Evolutionary conservation across 1,140 invertebrate genomes (phyloP), one percentile per base, ranked within the genome.

Genomic region (Calephelis virginiensis): DNA sequence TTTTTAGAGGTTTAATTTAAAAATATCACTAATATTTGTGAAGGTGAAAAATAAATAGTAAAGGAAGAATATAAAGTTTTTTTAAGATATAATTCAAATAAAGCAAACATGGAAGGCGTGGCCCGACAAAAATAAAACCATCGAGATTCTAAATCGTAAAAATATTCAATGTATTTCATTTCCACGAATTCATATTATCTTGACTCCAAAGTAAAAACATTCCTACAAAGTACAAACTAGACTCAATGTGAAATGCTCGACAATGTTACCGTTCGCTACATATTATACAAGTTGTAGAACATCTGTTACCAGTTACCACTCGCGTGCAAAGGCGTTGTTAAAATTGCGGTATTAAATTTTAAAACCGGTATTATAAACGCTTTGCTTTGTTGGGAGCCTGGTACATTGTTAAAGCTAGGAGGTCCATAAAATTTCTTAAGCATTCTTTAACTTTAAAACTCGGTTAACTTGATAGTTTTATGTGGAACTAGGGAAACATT

Each of bases 331-430:
- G 53, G 75, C 77, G 53, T 12, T 59, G 53, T 59, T 59, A 59
- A 82, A 83, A 85, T 80, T 85, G 77, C 79, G 66, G 76, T 76
- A 77, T 88, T 85, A 86, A 88, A 86, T 81, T 79, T 82, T 82
- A 82, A 81, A 82, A 75, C 72, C 75, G 68, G 75, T 74, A 82
- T 82, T 81, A 82, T 77, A 78, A 82, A 76, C 73, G 80, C 72
- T 77, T 73, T 72, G 53, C 53, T 59, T 59, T 59, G 53, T 59
- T 59, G 53, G 37, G 28, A 59, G 12, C 53, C 53, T 59, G 28
- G 53, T 72, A 72, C 76, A 72, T 72, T 78, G 72, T 72, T 64
- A 50, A 40, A 63, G 61, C 47, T 59, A 59, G 53, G 53, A 59
- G 53, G 53, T 59, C 53, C 53, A 59, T 59, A 59, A 59, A 59